These are phyloP conservation scores for Hermatobates lingyangjiaoensis DNA, from an alignment of 1,140 invertebrate genomes.

Conservation along the genomic window DNA sequence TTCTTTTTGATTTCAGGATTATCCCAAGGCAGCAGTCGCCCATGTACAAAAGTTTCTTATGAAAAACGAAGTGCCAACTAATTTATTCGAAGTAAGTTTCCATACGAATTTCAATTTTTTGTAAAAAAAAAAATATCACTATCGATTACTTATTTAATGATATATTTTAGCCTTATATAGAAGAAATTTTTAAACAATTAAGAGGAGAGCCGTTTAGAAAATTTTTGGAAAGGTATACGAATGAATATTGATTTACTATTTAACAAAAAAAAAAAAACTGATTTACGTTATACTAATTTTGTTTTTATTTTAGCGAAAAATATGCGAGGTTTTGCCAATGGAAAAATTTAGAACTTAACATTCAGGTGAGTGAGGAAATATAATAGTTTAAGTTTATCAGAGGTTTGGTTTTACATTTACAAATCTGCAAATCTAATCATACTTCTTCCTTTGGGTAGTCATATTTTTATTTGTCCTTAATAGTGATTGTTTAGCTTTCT, in stretches of 20 bases:
- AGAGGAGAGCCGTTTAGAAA: constrained; percentile 90
- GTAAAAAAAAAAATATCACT: not conserved
- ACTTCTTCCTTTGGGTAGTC: too few relatives aligned
- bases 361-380: constrained; percentile 60
- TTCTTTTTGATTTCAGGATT: constrained; percentile 53
- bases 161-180: constrained; percentile 77
- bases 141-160: constrained; percentile 8
- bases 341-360: constrained; percentile 99
- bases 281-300: not conserved
- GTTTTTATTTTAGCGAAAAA: constrained; percentile 60
- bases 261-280: not conserved
- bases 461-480: too few relatives aligned
- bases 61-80: constrained; percentile 87
- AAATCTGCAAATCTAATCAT: too few relatives aligned
- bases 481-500: too few relatives aligned
- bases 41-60: constrained; percentile 95
- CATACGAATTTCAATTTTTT: not conserved
- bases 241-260: constrained; percentile 7
- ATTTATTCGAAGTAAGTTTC: constrained; percentile 81
- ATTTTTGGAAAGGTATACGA: constrained; percentile 81
- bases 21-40: constrained; percentile 87
- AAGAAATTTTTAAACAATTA: constrained; percentile 95
- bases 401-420: too few relatives aligned
- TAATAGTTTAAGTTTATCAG: too few relatives aligned
- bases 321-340: constrained; percentile 99